Conservation (phyloP, 2,888 invertebrate genomes). For the Panorpa germanica region DNA sequence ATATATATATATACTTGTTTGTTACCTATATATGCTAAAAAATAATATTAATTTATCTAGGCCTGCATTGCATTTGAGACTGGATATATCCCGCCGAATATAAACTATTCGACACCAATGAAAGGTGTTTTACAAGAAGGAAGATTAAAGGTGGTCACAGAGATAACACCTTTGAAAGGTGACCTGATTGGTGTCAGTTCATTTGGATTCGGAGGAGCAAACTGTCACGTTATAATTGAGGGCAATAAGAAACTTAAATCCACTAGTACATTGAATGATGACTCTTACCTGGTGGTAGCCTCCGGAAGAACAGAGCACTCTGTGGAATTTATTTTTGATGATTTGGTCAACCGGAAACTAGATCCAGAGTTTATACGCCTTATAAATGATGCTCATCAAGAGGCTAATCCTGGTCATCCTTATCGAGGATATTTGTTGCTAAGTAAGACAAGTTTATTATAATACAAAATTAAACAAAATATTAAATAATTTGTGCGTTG, state of each 20-base stretch:
- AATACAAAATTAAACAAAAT: too few species aligned
- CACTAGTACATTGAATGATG: slow-evolving; percentile 31
- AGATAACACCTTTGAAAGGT: slow-evolving; percentile 38
- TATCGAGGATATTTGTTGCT: slow-evolving; percentile 55
- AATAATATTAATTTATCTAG: too few species aligned
- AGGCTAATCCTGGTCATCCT: slow-evolving; percentile 35
- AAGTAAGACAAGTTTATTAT: too few species aligned
- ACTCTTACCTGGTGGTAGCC: slow-evolving; percentile 45
- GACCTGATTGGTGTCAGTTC: slow-evolving; percentile 62
- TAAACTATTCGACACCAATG: slow-evolving; percentile 44
- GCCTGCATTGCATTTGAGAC: slow-evolving; percentile 61
- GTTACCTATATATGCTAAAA: too few species aligned
- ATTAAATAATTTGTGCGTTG: too few species aligned
- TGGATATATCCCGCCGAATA: slow-evolving; percentile 57
- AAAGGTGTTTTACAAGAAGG: slow-evolving; percentile 35
- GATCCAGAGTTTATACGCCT: slow-evolving; percentile 34
- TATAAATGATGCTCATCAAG: slow-evolving; percentile 29
- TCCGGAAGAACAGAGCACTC: slow-evolving; percentile 61
- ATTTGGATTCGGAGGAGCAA: slow-evolving; percentile 76
- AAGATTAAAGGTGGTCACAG: slow-evolving; percentile 44
- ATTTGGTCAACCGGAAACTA: slow-evolving; percentile 31
- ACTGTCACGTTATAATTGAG: slow-evolving; percentile 49
- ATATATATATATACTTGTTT: too few species aligned
- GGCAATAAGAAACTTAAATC: slow-evolving; percentile 37
- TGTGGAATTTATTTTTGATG: slow-evolving; percentile 36